phyloP scores from a whole-genome alignment of 92 coral and sea anemone species.

The Chrysogorgia sp. region DNA sequence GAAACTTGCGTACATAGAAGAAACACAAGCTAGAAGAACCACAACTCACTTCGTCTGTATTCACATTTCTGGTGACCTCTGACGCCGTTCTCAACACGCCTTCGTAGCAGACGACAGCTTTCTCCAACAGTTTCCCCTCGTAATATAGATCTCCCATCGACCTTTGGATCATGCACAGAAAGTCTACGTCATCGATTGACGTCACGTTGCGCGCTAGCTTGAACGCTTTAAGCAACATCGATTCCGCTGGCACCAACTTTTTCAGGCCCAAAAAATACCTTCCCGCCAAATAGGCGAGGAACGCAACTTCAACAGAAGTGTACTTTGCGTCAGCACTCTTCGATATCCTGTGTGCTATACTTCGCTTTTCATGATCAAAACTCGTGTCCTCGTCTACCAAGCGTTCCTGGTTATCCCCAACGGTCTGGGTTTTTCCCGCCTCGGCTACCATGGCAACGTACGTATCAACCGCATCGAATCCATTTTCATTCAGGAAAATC shows the following conservation, averaged over 20 bases:
- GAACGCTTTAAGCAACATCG: constrained; percentile 70
- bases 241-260: constrained; percentile 68
- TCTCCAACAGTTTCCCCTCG: constrained; percentile 54
- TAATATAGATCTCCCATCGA: constrained; percentile 77
- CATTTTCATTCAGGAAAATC: constrained; percentile 60
- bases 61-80: constrained; percentile 62
- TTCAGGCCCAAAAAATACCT: constrained; percentile 60
- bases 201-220: constrained; percentile 84
- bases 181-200: constrained; percentile 77
- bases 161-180: constrained; percentile 71
- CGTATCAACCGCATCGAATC: constrained; percentile 57
- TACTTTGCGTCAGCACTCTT: constrained; percentile 8
- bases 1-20: no score
- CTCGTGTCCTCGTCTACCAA: not conserved
- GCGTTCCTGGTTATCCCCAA: not conserved
- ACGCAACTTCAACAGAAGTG: constrained; percentile 20
- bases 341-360: constrained; percentile 22
- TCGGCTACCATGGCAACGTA: constrained; percentile 65
- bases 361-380: not conserved
- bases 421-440: constrained; percentile 6
- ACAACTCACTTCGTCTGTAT: constrained; percentile 67
- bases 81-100: constrained; percentile 72
- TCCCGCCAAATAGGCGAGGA: constrained; percentile 31
- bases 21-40: no score
- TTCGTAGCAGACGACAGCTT: constrained; percentile 76